Conservation (phyloP, 2,797 vertebrate species). For the Sylvilagus floridanus region DNA sequence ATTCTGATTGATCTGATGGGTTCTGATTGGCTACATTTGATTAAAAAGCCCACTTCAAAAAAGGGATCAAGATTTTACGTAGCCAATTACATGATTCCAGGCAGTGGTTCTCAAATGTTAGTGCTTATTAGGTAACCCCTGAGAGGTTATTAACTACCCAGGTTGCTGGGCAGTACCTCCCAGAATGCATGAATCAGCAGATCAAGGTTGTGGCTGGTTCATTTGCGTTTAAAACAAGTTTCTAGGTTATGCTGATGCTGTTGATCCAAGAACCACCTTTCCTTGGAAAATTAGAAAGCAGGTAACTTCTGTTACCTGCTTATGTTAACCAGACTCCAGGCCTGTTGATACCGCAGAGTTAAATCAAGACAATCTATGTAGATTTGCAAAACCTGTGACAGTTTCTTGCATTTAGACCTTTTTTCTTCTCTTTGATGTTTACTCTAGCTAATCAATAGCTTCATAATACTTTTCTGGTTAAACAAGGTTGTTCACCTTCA, state of each 20-base stretch:
- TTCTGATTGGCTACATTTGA: neutral
- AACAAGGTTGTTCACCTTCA: neutral
- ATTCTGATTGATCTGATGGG: no score
- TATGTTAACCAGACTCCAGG: neutral
- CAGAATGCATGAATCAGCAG: neutral
- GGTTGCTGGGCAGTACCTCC: neutral
- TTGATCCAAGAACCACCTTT: neutral
- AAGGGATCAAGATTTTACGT: neutral
- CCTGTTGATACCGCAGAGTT: neutral
- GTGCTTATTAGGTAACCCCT: no score
- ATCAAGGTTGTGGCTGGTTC: neutral
- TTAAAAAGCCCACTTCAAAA: neutral
- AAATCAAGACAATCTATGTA: neutral
- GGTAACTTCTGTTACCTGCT: neutral
- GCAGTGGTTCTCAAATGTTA: constrained; percentile 16
- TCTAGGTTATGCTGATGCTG: neutral
- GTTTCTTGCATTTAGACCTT: neutral
- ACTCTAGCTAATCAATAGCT: neutral
- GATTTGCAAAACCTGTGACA: neutral
- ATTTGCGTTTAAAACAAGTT: neutral
- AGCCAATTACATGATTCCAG: neutral
- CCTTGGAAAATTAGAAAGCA: neutral
- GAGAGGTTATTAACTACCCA: neutral
- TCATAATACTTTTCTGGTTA: neutral
- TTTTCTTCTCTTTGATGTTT: neutral